A percentile compares a stretch with the other conserved stretches of the same genome.
Conservation (phyloP, 1,140 invertebrate genomes). For the Acyrthosiphon pisum region DNA sequence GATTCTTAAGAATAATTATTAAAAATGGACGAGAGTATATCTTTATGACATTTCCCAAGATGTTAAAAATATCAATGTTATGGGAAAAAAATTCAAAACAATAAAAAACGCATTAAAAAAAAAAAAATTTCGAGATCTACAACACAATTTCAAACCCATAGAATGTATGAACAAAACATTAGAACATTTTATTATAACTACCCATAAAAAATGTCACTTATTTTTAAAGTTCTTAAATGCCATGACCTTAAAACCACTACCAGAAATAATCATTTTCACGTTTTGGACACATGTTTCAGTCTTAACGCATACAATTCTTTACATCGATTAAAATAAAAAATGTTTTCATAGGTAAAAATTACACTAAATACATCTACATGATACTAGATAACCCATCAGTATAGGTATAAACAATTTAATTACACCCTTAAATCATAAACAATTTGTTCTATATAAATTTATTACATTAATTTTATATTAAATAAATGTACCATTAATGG, state of each 20-base stretch:
- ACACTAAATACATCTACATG: conserved; percentile 30
- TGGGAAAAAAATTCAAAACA: conserved; percentile 2
- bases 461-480: conserved; percentile 37
- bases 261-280: conserved; percentile 30
- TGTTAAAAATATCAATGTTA: conserved; percentile 11
- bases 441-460: conserved; percentile 26
- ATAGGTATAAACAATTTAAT: conserved; percentile 37
- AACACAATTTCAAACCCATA: conserved; percentile 40
- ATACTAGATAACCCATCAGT: conserved; percentile 25
- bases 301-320: conserved; percentile 22
- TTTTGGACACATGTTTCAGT: conserved; percentile 49
- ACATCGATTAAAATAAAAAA: conserved; percentile 16
- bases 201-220: conserved; percentile 24
- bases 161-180: conserved; percentile 43
- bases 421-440: conserved; percentile 29
- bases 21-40: conserved; percentile 17
- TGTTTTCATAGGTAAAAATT: conserved; percentile 34
- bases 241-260: conserved; percentile 30
- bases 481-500: not conserved
- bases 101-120: not conserved
- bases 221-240: conserved; percentile 9
- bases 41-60: not conserved
- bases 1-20: conserved; percentile 21
- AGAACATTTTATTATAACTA: conserved; percentile 33
- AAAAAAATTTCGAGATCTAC: conserved; percentile 50